Conservation (phyloP, 1,140 invertebrate genomes). For the Diorhabda sublineata region DNA sequence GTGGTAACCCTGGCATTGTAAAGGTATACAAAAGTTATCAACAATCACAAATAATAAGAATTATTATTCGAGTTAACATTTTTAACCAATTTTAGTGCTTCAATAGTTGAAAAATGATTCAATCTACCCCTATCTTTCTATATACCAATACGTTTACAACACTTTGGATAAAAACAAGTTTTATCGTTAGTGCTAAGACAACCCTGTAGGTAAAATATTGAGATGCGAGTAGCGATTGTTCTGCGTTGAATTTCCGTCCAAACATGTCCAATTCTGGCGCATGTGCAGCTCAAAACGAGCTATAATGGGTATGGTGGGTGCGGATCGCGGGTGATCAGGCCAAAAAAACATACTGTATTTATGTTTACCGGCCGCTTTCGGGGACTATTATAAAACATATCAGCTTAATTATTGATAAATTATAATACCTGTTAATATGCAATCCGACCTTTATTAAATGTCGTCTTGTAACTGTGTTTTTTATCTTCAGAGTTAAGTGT, state of each 20-base stretch:
- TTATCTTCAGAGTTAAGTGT: slow-evolving; percentile 35
- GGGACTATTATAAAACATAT: slow-evolving; percentile 49
- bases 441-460: slow-evolving; percentile 47
- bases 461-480: slow-evolving; percentile 45
- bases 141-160: too few relatives aligned
- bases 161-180: too few relatives aligned
- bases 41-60: too few relatives aligned
- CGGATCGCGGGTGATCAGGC: slow-evolving; percentile 41
- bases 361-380: slow-evolving; percentile 19
- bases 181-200: too few relatives aligned
- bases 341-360: slow-evolving; percentile 26
- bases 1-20: too few relatives aligned
- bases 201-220: slow-evolving; percentile 3
- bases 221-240: slow-evolving; percentile 27
- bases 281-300: slow-evolving; percentile 42
- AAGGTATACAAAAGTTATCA: too few relatives aligned
- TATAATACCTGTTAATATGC: slow-evolving; percentile 47
- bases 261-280: slow-evolving; percentile 38
- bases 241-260: slow-evolving; percentile 49
- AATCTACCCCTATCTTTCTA: too few relatives aligned
- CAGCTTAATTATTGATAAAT: slow-evolving; percentile 47
- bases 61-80: too few relatives aligned
- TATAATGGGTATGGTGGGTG: slow-evolving; percentile 43
- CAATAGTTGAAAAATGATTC: too few relatives aligned
- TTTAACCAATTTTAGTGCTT: too few relatives aligned